Percentiles rank a stretch among this genome's conserved stretches.
These are phyloP conservation scores for Proctacanthus coquilletti DNA, from an alignment of 1,140 invertebrate species.

Conservation along the genomic window DNA sequence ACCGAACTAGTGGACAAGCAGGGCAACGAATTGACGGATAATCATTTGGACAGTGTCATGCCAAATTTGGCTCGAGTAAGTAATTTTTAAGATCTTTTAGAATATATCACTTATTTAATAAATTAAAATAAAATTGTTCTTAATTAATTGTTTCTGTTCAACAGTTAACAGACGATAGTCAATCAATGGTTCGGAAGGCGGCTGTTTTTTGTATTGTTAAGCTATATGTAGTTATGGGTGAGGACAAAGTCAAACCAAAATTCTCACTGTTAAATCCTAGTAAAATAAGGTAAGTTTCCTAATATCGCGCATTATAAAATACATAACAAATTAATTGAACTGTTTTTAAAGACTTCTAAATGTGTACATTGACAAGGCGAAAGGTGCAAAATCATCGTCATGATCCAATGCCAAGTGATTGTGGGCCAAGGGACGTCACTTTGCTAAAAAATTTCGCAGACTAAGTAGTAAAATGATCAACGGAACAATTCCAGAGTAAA, in stretches of 20 bases:
- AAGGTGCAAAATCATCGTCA: slow-evolving; percentile 4
- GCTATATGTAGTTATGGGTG: slow-evolving; percentile 71
- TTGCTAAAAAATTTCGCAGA: slow-evolving; percentile 2
- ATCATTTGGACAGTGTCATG: slow-evolving; percentile 64
- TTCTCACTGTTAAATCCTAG: slow-evolving; percentile 63
- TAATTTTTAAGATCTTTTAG: background rate
- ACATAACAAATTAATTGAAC: background rate
- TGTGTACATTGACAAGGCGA: slow-evolving; percentile 6
- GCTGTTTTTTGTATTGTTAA: slow-evolving; percentile 93
- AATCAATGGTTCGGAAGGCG: slow-evolving; percentile 82
- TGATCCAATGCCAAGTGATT: slow-evolving; percentile 8
- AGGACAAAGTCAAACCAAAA: slow-evolving; percentile 64
- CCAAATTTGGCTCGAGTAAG: slow-evolving; percentile 69
- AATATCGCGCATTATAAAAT: background rate
- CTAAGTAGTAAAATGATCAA: slow-evolving; percentile 2
- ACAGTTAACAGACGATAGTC: slow-evolving; percentile 66
- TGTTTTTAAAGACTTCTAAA: slow-evolving; percentile 5
- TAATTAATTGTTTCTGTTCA: slow-evolving; percentile 14
- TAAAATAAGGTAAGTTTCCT: slow-evolving; percentile 39
- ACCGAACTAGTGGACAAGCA: slow-evolving; percentile 66
- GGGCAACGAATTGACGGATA: slow-evolving; percentile 49
- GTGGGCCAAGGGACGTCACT: slow-evolving; percentile 2
- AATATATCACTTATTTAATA: slow-evolving; percentile 5
- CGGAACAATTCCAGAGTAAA: slow-evolving; percentile 5
- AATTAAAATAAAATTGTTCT: slow-evolving; percentile 8